phyloP scores from a whole-genome alignment of 2,113 vertebrate species.

The Hippocampus comes region DNA sequence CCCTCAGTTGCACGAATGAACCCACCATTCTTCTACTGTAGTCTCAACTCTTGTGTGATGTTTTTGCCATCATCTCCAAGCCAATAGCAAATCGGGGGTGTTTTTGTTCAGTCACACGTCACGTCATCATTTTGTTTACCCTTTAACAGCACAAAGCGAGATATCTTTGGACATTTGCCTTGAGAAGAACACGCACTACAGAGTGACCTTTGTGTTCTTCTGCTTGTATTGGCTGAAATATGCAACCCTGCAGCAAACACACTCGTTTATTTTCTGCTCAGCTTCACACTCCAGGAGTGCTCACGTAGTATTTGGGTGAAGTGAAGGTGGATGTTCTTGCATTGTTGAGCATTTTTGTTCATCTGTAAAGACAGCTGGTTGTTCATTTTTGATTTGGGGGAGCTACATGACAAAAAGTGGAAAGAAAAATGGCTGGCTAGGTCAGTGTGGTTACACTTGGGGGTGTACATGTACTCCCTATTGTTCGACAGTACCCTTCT shows the following conservation, averaged over 20 bases:
- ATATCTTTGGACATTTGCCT: not conserved
- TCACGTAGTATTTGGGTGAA: not conserved
- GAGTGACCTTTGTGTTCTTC: constrained; percentile 10
- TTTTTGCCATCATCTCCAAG: not conserved
- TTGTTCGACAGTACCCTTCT: not conserved
- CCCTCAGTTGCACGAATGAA: not conserved
- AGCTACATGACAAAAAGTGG: too few relatives aligned
- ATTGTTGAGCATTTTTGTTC: not conserved
- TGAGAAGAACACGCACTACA: not conserved
- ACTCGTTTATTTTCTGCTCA: constrained; percentile 5
- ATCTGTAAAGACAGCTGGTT: not conserved
- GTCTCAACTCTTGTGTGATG: not conserved
- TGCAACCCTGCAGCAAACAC: constrained; percentile 11
- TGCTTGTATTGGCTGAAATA: not conserved
- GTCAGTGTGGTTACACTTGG: not conserved
- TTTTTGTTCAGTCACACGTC: not conserved
- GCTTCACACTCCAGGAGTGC: not conserved
- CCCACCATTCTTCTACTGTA: not conserved
- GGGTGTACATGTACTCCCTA: not conserved
- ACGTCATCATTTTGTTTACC: not conserved
- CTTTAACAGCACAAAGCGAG: not conserved
- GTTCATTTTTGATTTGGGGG: not conserved
- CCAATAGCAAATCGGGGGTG: not conserved
- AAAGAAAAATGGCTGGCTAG: too few relatives aligned
- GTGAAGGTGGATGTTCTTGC: not conserved